Evolutionary conservation across 1,140 invertebrate genomes (phyloP).

Genomic region (Brevipalpus yothersi): DNA sequence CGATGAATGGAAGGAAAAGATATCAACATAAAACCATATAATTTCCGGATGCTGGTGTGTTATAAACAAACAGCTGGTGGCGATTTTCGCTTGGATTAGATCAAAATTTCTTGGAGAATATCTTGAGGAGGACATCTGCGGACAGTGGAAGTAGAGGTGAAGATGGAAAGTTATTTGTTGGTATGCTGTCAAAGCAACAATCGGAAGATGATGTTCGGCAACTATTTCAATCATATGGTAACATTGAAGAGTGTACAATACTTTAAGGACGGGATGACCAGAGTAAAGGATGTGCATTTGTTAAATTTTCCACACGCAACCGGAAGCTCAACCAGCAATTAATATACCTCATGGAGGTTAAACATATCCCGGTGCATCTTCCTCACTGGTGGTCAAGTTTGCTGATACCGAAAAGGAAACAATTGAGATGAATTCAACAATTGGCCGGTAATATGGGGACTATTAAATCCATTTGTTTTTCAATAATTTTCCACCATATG

Average conservation of each 20-base stretch:
- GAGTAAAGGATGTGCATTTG: slow-evolving; percentile 97
- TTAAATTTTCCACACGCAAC: slow-evolving; percentile 79
- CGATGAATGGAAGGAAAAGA: too few relatives aligned
- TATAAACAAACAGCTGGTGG: too few relatives aligned
- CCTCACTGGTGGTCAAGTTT: slow-evolving; percentile 95
- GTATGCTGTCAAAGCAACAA: slow-evolving; percentile 99
- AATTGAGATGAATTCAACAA: slow-evolving; percentile 96
- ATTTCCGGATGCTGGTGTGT: too few relatives aligned
- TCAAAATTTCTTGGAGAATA: slow-evolving; percentile 2
- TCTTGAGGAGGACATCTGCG: slow-evolving; percentile 29
- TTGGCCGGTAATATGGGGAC: slow-evolving; percentile 91
- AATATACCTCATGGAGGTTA: slow-evolving; percentile 93
- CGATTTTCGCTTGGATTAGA: too few relatives aligned
- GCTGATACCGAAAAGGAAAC: slow-evolving; percentile 98
- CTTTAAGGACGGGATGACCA: slow-evolving; percentile 83
- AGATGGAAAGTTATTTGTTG: slow-evolving; percentile 97
- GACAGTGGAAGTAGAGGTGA: slow-evolving; percentile 91
- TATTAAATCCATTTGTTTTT: slow-evolving; percentile 88
- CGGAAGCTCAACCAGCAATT: slow-evolving; percentile 90
- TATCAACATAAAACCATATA: background rate
- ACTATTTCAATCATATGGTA: slow-evolving; percentile 72
- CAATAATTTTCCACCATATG: slow-evolving; percentile 77
- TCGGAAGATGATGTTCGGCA: slow-evolving; percentile 93
- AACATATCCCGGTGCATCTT: slow-evolving; percentile 99
- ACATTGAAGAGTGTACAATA: slow-evolving; percentile 97